Conservation (phyloP, 2,113 vertebrate species). For the Caranx ignobilis region DNA sequence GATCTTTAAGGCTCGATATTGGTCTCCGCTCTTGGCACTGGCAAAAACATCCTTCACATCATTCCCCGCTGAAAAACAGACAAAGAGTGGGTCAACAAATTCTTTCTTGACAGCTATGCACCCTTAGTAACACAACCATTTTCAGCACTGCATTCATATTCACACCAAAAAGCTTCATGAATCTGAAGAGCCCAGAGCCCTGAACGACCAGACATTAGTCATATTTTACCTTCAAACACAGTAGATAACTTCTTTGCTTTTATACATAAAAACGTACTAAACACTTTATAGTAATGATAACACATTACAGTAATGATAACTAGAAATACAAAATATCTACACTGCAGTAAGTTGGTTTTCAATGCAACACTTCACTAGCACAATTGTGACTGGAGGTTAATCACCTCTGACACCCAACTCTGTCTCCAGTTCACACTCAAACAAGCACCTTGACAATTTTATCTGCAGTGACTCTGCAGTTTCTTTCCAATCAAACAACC, state of each 20-base stretch:
- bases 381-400: not conserved
- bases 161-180: not conserved
- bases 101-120: not conserved
- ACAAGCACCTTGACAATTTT: not conserved
- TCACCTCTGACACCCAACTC: slow-evolving; percentile 1
- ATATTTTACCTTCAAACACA: not conserved
- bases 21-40: slow-evolving; percentile 90
- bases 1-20: slow-evolving; percentile 92
- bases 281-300: no score
- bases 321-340: no score
- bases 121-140: not conserved
- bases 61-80: slow-evolving; percentile 85
- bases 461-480: not conserved
- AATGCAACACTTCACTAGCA: not conserved
- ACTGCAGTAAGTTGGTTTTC: no score
- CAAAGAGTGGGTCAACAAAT: slow-evolving; percentile 8
- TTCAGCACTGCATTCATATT: not conserved
- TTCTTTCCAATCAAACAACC: not conserved
- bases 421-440: not conserved
- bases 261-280: not conserved
- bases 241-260: not conserved
- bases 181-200: not conserved
- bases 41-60: slow-evolving; percentile 93
- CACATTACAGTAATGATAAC: no score
- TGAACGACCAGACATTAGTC: not conserved